Conservation (phyloP, 2,113 vertebrate genomes). For the Dendropsophus ebraccatus region DNA sequence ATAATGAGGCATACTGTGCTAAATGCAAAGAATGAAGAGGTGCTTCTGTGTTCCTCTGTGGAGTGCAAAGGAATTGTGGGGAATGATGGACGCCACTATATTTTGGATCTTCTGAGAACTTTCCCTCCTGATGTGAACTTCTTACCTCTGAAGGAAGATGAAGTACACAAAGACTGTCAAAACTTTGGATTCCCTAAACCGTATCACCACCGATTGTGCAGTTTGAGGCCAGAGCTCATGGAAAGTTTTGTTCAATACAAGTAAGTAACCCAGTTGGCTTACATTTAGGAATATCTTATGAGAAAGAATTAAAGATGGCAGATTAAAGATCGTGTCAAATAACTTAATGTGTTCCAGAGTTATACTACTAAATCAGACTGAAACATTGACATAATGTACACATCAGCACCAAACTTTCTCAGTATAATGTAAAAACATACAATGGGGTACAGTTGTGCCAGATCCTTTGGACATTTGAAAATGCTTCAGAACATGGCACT, state of each 20-base stretch:
- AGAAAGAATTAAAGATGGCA: neutral
- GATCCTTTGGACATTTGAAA: too few species aligned
- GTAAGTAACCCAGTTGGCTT: slow-evolving; percentile 64
- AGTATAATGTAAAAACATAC: neutral
- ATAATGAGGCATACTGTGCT: slow-evolving; percentile 74
- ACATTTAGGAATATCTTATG: neutral
- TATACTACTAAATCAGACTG: neutral
- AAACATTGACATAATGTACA: too few species aligned
- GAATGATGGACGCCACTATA: slow-evolving; percentile 78
- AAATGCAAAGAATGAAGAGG: slow-evolving; percentile 65
- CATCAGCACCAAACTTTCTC: too few species aligned
- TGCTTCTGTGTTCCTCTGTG: slow-evolving; percentile 76
- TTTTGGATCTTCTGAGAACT: slow-evolving; percentile 78
- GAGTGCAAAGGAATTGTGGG: slow-evolving; percentile 80
- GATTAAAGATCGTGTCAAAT: neutral
- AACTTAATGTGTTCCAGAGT: neutral
- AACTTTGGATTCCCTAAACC: slow-evolving; percentile 66
- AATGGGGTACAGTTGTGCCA: too few species aligned
- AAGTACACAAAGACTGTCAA: slow-evolving; percentile 67
- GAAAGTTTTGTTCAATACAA: slow-evolving; percentile 77
- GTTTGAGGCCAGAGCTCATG: slow-evolving; percentile 76
- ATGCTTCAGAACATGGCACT: too few species aligned
- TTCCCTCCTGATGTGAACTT: slow-evolving; percentile 79
- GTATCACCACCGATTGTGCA: slow-evolving; percentile 74
- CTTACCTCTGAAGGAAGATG: slow-evolving; percentile 63